Evolutionary conservation across 2,888 invertebrate genomes (phyloP), one percentile per base, ranked within the genome.

Genomic region (Abscondita cerata): DNA sequence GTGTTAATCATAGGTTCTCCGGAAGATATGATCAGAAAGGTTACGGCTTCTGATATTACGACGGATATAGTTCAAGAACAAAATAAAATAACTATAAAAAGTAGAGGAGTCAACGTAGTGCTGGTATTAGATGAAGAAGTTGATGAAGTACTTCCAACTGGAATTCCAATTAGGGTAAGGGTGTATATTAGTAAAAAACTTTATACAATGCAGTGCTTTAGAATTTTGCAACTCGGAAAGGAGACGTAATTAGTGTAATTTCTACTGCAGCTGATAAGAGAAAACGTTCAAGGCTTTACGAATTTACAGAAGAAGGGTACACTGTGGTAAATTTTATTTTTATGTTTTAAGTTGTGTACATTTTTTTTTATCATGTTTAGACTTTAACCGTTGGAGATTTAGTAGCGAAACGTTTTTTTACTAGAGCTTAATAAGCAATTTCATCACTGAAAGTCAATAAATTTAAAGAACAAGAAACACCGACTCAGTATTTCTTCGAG

Each of bases 71-170:
- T 48, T 31, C n/a, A 31, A 11, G 47, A 48, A 25, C 13, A 25
- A 19, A 48, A 48, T n/a, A 48, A 5, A 25, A 20, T 20, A 13
- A 48, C 31, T 13, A 31, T 48, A 20, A 48, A 48, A 48, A 48
- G 47, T 48, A 48, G 9, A n/a, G 13, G 31, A n/a, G 31, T 12
- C 4, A 25, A 48, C 25, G 15, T 48, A 8, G 13, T 25, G 6
- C 31, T 48, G 3, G 12, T 31, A 1, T 11, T 48, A 13, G 31
- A 25, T 5, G 47, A 48, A 48, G 47, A 48, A 12, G 12, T 48
- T 2, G 47, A 48, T 15, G 47, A 48, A 48, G 25, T 48, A 3
- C 47, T 48, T 31, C 47, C 47, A n/a, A 48, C 47, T 13, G 47
- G 47, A 31, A 25, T 48, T 9, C 31, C 31, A n/a, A 31, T 48